Base-by-base conservation (phyloP, 2,113 vertebrate species). In the Phocoena phocoena region DNA sequence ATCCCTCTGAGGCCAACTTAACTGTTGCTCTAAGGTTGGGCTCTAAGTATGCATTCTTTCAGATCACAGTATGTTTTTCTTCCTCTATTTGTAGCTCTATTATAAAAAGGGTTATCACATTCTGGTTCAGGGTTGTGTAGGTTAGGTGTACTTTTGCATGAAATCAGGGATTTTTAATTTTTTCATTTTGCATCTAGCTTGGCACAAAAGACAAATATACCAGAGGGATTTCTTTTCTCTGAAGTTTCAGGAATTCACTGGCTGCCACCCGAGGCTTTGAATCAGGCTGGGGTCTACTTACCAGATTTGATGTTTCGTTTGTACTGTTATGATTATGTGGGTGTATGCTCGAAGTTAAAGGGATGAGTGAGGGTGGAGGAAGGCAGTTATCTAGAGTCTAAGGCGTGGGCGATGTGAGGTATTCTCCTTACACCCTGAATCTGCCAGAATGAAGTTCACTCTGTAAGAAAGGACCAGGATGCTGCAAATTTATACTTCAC, bases 1-100 rank as follows among this genome's bases (percentile, higher is more conserved):
- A 58, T 87, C n/a, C 55, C 62, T 90, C 25, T 84, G 90, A 94
- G 85, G 41, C 70, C 60, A 83, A 33, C 38, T 74, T 89, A 94
- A 79, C 33, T 80, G 9, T 63, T 92, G 36, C 58, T 96, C 93
- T 26, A 90, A 94, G 58, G 87, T 60, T 93, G 94, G 70, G 44
- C 68, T 97, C 68, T 83, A 65, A 67, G 18, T 68, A 3, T 88
- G 4, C 70, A 85, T 93, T 94, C 79, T 95, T 92, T 95, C 13
- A 81, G 60, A 77, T 71, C 36, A 71, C 2, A 18, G 44, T 65
- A 71, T 63, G 23, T 36, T 21, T 70, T 13, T 14, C 21, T 2
- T 1, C 53, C 36, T 73, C 17, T 92, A 18, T 95, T 58, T 97
- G 23, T 44, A 93, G 23, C 15, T 89, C 15, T 62, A 3, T 88